phyloP scores from a whole-genome alignment of 2,888 invertebrate species.

The Anoncus sp. region DNA sequence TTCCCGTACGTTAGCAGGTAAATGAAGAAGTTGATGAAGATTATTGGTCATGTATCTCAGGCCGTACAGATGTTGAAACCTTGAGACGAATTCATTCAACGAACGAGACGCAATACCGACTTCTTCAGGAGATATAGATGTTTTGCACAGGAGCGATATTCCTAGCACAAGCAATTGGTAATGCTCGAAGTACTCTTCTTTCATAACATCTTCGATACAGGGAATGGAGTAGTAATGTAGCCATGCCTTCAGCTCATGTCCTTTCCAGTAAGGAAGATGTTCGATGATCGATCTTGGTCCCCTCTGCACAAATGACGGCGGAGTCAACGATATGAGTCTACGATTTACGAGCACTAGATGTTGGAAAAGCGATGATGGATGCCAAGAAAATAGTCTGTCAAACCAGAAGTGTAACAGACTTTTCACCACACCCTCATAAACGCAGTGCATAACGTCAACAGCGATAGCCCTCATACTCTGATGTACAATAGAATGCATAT shows the following conservation, averaged over 20 bases:
- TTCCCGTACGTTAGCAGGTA: constrained; percentile 30
- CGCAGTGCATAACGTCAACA: too few species aligned
- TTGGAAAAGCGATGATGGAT: too few species aligned
- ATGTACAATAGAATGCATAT: not conserved
- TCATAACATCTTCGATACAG: constrained; percentile 1
- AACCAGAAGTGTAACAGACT: too few species aligned
- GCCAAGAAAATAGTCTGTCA: not conserved
- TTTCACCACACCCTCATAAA: too few species aligned
- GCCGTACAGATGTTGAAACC: constrained; percentile 52
- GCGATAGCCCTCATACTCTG: too few species aligned
- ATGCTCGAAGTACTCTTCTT: constrained; percentile 25
- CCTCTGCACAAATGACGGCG: constrained; percentile 43
- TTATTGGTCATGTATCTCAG: constrained; percentile 33
- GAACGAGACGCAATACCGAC: constrained; percentile 44
- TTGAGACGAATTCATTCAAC: constrained; percentile 51
- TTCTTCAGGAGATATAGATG: not conserved
- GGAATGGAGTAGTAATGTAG: constrained; percentile 37
- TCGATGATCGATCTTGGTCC: constrained; percentile 25
- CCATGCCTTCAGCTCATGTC: constrained; percentile 36
- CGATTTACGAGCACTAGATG: too few species aligned
- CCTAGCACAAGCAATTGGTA: constrained; percentile 23
- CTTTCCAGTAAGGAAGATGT: constrained; percentile 29
- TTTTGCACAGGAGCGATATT: not conserved
- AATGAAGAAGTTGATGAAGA: constrained; percentile 56
- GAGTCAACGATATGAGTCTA: not conserved